Base-by-base conservation (phyloP, 2,797 vertebrate species). In the Microcaecilia unicolor region DNA sequence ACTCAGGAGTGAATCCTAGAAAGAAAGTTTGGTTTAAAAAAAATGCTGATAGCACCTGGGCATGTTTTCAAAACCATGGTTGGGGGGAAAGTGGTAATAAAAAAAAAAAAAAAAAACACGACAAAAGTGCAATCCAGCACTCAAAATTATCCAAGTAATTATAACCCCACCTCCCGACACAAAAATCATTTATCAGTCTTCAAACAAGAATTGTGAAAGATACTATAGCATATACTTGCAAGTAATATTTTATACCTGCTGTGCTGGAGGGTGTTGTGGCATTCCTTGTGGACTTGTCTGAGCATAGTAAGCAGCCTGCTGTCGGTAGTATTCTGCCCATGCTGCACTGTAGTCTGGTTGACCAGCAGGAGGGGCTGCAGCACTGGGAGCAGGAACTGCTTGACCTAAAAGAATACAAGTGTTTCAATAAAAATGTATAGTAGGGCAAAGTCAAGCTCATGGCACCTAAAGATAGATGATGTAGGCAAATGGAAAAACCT, bases 261-360 rank as follows among this genome's bases (percentile, higher is more conserved):
- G 93, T 34, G 92, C 87, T 43, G 83, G 83, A 50, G 83, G 84
- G 28, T 87, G 84, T 16, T 88, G 91, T 8, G 93, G 93, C 91
- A 98, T 93, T 30, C 85, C 72, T 80, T 96, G 93, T 14, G 96
- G 91, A 72, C 89, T 93, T n/a, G 81, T 88, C 41, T 96, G 93
- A 47, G 95, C 94, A 1, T 98, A 98, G 65, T 98, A 98, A 0
- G 95, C 93, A 1, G 95, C 94, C 71, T 98, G 95, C 6, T 98
- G 95, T 49, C 95, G 72, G 70, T 98, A 98, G 74, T 98, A 98
- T 55, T 98, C 95, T 1, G 93, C 94, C 95, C 95, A 98, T 4
- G 93, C 94, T 0, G 92, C 93, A 10, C 91, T 97, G 70, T 98
- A 98, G 64, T 98, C 95, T 0, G 93, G 92, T 55, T 97, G 95